Evolutionary conservation across 2,113 vertebrate genomes (phyloP).

Genomic region (Eretmochelys imbricata): DNA sequence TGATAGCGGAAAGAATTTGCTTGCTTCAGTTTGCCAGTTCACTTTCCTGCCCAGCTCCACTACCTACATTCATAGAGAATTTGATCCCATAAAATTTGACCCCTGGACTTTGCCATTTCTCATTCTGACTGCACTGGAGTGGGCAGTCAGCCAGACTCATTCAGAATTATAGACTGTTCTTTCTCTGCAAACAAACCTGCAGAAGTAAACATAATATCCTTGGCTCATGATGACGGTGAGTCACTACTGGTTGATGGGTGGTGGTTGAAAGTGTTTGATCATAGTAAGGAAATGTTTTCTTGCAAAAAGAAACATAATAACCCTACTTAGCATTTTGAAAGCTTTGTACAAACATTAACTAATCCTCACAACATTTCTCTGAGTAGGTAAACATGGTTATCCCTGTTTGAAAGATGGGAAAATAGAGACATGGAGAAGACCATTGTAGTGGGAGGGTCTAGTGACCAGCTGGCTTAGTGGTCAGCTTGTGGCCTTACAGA

Average conservation of each 20-base stretch:
- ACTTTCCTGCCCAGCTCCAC: not conserved
- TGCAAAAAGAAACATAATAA: constrained; percentile 13
- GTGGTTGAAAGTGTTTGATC: constrained; percentile 37
- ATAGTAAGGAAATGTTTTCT: constrained; percentile 43
- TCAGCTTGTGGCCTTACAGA: not conserved
- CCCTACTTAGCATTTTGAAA: constrained; percentile 25
- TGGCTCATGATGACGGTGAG: constrained; percentile 44
- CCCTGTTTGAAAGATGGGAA: constrained; percentile 26
- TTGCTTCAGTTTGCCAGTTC: not conserved
- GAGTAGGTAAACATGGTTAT: constrained; percentile 1
- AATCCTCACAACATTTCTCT: constrained; percentile 28
- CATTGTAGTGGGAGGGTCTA: not conserved
- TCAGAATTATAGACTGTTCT: not conserved
- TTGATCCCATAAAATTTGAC: not conserved
- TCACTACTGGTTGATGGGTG: constrained; percentile 59
- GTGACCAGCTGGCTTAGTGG: not conserved
- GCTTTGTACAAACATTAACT: not conserved
- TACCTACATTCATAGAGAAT: not conserved
- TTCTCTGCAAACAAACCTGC: constrained; percentile 59
- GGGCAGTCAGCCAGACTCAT: not conserved
- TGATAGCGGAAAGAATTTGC: not conserved
- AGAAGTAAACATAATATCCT: constrained; percentile 39
- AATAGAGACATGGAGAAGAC: not conserved
- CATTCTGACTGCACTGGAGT: not conserved
- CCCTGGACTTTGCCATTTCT: constrained; percentile 25